These are phyloP conservation scores for Trochalopteron elliotii DNA, from an alignment of 2,113 vertebrate genomes.

Conservation along the genomic window DNA sequence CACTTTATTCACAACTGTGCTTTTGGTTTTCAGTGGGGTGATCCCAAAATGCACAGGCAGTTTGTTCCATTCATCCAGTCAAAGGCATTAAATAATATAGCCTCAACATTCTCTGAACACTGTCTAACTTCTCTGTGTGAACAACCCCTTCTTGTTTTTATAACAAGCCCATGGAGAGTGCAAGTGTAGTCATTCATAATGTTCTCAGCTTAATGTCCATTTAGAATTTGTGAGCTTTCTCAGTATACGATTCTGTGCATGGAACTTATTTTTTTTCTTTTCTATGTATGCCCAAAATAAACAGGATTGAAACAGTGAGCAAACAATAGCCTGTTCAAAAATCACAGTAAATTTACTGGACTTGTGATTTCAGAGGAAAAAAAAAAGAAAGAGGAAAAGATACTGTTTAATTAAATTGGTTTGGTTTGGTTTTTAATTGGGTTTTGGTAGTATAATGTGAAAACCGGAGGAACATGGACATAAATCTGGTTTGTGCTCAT, in stretches of 20 bases:
- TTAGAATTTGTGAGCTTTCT: not conserved
- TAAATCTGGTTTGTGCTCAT: not conserved
- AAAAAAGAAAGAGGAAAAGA: too few relatives aligned
- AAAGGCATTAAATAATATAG: not conserved
- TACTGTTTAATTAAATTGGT: not conserved
- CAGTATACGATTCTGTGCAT: not conserved
- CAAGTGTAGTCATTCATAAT: not conserved
- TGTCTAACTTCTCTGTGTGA: not conserved
- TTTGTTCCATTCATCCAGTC: not conserved
- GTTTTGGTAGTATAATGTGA: not conserved
- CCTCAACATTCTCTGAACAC: not conserved
- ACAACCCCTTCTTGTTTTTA: not conserved
- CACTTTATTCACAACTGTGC: not conserved
- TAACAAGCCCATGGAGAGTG: not conserved
- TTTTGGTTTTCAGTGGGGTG: conserved; percentile 11
- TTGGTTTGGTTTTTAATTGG: not conserved
- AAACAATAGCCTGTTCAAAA: not conserved
- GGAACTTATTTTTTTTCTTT: not conserved
- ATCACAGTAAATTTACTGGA: not conserved
- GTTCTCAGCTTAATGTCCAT: not conserved
- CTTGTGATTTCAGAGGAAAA: not conserved
- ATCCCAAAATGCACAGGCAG: not conserved
- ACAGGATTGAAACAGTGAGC: not conserved
- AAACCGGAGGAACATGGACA: not conserved
- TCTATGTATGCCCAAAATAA: not conserved